Evolutionary conservation across 2,797 vertebrate species (phyloP).

Genomic region (Sphenodon punctatus): DNA sequence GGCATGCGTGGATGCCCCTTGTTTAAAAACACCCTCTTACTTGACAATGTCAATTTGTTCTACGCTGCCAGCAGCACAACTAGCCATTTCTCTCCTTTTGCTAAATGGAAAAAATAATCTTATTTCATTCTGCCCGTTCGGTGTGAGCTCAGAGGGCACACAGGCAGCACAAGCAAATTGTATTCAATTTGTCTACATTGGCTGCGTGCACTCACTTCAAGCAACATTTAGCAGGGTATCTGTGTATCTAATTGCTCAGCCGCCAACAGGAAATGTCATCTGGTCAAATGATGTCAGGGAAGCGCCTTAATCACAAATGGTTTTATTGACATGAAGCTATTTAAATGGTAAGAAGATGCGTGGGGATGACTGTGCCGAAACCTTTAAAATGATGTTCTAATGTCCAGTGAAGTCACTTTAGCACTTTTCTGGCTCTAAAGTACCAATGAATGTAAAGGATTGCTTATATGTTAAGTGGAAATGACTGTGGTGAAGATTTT

Average conservation of each 20-base stretch:
- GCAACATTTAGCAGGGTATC: no score
- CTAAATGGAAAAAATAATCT: no score
- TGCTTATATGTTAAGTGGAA: not conserved
- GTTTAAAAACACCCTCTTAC: no score
- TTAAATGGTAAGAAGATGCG: not conserved
- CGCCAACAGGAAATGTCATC: not conserved
- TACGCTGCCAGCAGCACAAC: no score
- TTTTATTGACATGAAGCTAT: rapidly evolving
- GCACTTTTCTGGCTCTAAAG: not conserved
- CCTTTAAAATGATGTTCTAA: not conserved
- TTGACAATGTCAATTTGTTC: no score
- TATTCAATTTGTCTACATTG: no score
- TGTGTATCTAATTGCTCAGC: not conserved
- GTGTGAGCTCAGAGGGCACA: no score
- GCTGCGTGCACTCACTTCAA: not conserved
- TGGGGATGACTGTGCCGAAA: not conserved
- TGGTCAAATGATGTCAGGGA: not conserved
- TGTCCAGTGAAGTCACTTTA: not conserved
- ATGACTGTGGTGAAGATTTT: not conserved
- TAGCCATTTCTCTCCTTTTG: no score
- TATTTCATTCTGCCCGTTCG: no score
- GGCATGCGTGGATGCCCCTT: no score
- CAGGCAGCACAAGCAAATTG: no score
- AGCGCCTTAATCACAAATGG: not conserved
- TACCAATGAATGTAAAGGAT: not conserved